A percentile compares a stretch with the other conserved stretches of the same genome.
Conservation (phyloP, 2,888 invertebrate genomes). For the Watsonalla binaria region DNA sequence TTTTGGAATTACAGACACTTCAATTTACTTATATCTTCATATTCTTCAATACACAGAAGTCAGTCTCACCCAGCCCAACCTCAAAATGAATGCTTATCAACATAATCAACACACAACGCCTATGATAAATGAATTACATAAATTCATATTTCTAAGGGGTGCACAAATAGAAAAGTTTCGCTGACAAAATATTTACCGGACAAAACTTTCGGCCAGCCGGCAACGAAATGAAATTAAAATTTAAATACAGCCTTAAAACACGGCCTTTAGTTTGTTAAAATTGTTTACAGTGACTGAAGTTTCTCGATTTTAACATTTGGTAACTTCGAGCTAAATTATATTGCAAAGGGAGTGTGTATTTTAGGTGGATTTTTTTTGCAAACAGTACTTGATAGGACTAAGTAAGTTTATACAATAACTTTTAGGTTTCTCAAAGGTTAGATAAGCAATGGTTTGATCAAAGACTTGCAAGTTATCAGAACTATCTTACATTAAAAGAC, state of each 20-base stretch:
- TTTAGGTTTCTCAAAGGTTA: too few species aligned
- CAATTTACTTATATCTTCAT: too few species aligned
- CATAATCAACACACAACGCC: background rate
- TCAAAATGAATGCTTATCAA: background rate
- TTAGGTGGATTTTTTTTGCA: background rate
- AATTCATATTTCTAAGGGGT: conserved; percentile 23
- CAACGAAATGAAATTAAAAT: conserved; percentile 40
- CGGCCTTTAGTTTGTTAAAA: conserved; percentile 28
- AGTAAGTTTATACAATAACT: too few species aligned
- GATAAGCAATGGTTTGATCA: too few species aligned
- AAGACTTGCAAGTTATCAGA: too few species aligned
- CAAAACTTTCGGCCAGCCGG: conserved; percentile 34
- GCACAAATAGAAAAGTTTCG: conserved; percentile 36
- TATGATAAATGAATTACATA: background rate
- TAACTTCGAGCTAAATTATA: conserved; percentile 9
- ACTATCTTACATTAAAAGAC: too few species aligned
- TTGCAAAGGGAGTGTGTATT: background rate
- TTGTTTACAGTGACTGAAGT: conserved; percentile 26
- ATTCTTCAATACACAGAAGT: too few species aligned
- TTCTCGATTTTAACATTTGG: conserved; percentile 22
- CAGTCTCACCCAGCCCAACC: background rate
- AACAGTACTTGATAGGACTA: too few species aligned
- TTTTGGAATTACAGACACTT: too few species aligned
- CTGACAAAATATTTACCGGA: conserved; percentile 45
- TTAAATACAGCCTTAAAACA: conserved; percentile 30